Conservation (phyloP, 2,113 vertebrate genomes). For the Pelmatolapia mariae region DNA sequence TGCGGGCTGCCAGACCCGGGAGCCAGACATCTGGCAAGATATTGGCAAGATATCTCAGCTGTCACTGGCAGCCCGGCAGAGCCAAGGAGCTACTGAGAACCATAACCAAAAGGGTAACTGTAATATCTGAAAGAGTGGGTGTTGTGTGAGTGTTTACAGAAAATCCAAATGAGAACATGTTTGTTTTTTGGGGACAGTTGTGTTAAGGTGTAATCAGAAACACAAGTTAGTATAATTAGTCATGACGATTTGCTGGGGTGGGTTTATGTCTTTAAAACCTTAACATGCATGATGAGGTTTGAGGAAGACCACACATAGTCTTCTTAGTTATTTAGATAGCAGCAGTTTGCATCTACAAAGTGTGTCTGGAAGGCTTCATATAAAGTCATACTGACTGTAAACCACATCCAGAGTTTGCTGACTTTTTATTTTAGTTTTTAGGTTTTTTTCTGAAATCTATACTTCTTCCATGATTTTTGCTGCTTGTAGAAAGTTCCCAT, state of each 20-base stretch:
- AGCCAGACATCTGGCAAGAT: constrained; percentile 32
- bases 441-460: accelerated
- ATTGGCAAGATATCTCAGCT: constrained; percentile 21
- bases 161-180: not conserved
- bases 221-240: not conserved
- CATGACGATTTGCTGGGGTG: accelerated
- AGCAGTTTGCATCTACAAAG: not conserved
- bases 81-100: not conserved
- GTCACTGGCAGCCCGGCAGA: not conserved
- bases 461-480: not conserved
- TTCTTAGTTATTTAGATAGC: not conserved
- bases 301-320: not conserved
- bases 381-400: not conserved
- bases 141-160: not conserved
- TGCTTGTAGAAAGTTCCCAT: not conserved
- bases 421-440: not conserved
- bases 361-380: not conserved
- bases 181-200: not conserved
- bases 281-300: not conserved
- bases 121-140: not conserved
- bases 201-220: not conserved
- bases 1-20: not conserved
- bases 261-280: not conserved
- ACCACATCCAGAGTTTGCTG: not conserved
- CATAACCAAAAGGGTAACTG: not conserved